phyloP scores from a whole-genome alignment of 1,140 invertebrate species.

The Aphelenchoides besseyi region DNA sequence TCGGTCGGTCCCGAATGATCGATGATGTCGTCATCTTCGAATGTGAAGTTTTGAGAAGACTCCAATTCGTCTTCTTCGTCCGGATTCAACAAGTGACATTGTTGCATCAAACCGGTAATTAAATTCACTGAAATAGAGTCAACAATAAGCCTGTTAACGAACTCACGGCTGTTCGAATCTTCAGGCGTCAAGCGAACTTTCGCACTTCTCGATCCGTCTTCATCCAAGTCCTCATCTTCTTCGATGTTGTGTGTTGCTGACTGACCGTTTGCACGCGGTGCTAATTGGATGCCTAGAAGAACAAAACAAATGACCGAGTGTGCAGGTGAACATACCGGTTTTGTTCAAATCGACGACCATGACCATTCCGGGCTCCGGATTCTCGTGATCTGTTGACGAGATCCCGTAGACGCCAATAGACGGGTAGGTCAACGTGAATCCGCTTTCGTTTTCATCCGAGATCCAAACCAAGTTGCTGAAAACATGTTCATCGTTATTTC shows the following conservation, averaged over 20 bases:
- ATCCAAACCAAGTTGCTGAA: conserved; percentile 26
- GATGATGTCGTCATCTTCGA: neutral
- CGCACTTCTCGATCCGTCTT: conserved; percentile 17
- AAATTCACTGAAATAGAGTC: conserved; percentile 8
- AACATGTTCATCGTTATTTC: neutral
- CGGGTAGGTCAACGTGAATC: conserved; percentile 23
- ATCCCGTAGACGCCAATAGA: conserved; percentile 28
- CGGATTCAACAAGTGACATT: conserved; percentile 25
- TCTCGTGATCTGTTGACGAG: neutral
- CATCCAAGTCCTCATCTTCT: conserved; percentile 19
- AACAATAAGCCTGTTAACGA: neutral
- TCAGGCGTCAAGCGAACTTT: conserved; percentile 28
- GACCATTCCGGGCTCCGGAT: conserved; percentile 20
- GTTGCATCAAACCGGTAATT: conserved; percentile 20
- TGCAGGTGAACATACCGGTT: conserved; percentile 14
- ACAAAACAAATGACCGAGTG: conserved; percentile 10
- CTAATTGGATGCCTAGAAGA: conserved; percentile 20
- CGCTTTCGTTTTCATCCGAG: neutral
- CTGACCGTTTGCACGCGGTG: conserved; percentile 7
- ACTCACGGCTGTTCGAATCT: conserved; percentile 17
- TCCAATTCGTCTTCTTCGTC: conserved; percentile 25
- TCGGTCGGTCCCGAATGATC: neutral
- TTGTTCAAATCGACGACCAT: conserved; percentile 30
- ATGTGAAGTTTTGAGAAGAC: neutral
- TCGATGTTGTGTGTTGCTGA: neutral